phyloP scores from a whole-genome alignment of 2,113 vertebrate species.

The Pluvianellus socialis region DNA sequence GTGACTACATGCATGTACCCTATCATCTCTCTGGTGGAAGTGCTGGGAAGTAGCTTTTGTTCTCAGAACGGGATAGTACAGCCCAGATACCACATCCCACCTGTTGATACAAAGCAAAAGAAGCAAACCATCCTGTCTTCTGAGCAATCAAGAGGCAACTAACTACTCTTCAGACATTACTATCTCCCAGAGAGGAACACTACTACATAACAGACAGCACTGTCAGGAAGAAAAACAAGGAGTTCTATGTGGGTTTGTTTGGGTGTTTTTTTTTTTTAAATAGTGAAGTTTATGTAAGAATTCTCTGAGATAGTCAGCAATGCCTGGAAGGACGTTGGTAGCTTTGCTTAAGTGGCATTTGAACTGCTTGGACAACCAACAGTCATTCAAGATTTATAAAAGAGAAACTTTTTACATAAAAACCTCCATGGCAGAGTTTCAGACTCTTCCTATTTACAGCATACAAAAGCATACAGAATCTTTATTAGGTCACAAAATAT shows the following conservation, averaged over 20 bases:
- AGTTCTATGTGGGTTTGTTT: accelerated
- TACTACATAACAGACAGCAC: not conserved
- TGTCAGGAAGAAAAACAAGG: not conserved
- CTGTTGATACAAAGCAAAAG: not conserved
- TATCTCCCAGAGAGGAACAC: not conserved
- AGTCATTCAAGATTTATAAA: not conserved
- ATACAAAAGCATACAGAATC: not conserved
- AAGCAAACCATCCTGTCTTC: not conserved
- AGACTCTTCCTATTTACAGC: not conserved
- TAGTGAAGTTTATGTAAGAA: not conserved
- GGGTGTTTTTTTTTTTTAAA: not conserved
- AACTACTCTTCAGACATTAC: not conserved
- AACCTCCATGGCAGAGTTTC: not conserved
- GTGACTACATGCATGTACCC: accelerated
- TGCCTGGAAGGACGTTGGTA: not conserved
- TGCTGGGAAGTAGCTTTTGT: not conserved
- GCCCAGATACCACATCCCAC: not conserved
- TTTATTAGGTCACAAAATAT: not conserved
- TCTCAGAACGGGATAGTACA: not conserved
- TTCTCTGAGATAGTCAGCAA: not conserved
- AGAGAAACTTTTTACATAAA: not conserved
- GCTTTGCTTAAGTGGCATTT: not conserved
- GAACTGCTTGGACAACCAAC: not conserved
- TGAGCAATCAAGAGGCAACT: not conserved
- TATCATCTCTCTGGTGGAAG: not conserved